These are phyloP conservation scores for Octodonta nipae DNA, from an alignment of 2,888 invertebrate species.

Conservation along the genomic window DNA sequence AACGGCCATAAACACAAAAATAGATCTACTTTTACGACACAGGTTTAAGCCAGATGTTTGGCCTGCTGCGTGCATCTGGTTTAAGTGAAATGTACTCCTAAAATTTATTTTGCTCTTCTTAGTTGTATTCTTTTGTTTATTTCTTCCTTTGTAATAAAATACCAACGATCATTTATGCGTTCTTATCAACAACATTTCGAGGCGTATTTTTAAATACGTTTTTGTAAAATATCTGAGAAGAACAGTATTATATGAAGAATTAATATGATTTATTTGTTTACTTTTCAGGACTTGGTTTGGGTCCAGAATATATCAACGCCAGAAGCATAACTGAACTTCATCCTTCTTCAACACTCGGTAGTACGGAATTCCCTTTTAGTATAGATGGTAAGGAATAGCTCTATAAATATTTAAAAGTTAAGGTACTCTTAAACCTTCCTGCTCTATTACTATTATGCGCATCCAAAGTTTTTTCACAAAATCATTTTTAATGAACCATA, in stretches of 20 bases:
- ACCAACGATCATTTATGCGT: too few relatives aligned
- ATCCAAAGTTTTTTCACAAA: constrained; percentile 1
- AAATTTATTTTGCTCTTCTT: too few relatives aligned
- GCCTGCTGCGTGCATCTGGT: too few relatives aligned
- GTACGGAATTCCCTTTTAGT: constrained; percentile 80
- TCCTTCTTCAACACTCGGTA: constrained; percentile 60
- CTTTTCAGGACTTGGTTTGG: constrained; percentile 43
- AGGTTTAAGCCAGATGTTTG: too few relatives aligned
- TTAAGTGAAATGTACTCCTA: too few relatives aligned
- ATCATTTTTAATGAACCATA: neutral
- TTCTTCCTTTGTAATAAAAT: too few relatives aligned
- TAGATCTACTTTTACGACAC: too few relatives aligned
- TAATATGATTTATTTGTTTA: constrained; percentile 1
- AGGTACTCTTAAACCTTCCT: neutral
- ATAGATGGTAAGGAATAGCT: constrained; percentile 60
- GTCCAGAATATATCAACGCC: constrained; percentile 48
- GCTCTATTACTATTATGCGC: neutral
- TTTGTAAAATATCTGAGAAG: too few relatives aligned
- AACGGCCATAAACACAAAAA: too few relatives aligned
- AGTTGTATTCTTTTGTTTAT: too few relatives aligned
- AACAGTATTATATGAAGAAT: constrained; percentile 3
- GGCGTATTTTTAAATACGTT: too few relatives aligned
- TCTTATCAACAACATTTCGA: too few relatives aligned
- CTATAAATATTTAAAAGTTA: neutral
- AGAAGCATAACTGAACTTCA: constrained; percentile 41